Evolutionary conservation across 2,888 invertebrate species (phyloP), one percentile per base, ranked within the genome.

Genomic region (Mythimna impura): DNA sequence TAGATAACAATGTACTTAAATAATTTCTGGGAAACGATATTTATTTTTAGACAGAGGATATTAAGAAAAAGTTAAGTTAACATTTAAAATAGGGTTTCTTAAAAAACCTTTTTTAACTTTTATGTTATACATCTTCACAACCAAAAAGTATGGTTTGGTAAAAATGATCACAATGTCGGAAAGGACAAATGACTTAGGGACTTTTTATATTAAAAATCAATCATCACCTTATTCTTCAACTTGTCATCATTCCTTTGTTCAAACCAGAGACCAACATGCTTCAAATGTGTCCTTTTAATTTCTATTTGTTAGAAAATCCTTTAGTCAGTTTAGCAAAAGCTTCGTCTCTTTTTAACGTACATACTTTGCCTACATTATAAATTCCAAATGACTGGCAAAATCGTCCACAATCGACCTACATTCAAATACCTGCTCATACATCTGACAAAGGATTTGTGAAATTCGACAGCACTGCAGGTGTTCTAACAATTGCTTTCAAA

Each of bases 401-500:
- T 17, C 14, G 3, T 30, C 9, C n/a, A 10, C 25, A 22, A 34
- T 50, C 14, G 14, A 61, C 55, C 12, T 62, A 60, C 6, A 40
- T 40, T 30, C 54, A 22, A 34, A 54, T 54, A 63, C n/a, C 43
- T 25, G 71, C 36, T 78, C 36, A 71, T 36, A 64, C 54, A 60
- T 36, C 22, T 40, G 47, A 64, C 17, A 64, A 14, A 73, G 25
- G 66, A 57, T 54, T 62, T 80, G 75, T 40, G 63, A 74, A 62
- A 54, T 80, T 80, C 36, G 52, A 74, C 75, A 63, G 30, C 58
- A 40, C 25, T 79, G 55, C 30, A 58, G 40, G 43, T 66, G 43
- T 52, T 62, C 57, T 57, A 61, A 55, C 65, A 50, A 76, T 66
- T 40, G 61, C n/a, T 55, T 57, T 66, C 65, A 76, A 76, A 76